A percentile compares a stretch with the other conserved stretches of the same genome.
These are phyloP conservation scores for Plagodis dolabraria DNA, from an alignment of 2,888 invertebrate species.

Conservation along the genomic window DNA sequence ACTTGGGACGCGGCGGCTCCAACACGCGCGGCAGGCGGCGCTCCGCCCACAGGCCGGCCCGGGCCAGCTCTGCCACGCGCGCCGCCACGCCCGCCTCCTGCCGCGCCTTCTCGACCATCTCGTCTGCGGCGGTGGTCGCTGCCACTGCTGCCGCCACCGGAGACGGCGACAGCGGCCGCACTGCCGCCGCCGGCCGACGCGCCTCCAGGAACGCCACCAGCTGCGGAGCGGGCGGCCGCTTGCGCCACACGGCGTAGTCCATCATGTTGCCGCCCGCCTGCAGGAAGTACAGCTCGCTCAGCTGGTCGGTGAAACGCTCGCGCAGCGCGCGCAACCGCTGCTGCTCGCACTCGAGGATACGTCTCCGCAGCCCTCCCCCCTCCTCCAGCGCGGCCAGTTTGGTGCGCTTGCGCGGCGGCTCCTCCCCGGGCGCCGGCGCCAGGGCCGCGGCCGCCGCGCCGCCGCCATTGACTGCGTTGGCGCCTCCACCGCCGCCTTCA, in stretches of 20 bases:
- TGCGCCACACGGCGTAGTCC: slow-evolving; percentile 94
- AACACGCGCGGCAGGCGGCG: slow-evolving; percentile 95
- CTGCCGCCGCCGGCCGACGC: slow-evolving; percentile 87
- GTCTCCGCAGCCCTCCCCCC: slow-evolving; percentile 82
- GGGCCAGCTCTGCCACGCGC: slow-evolving; percentile 95
- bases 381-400: slow-evolving; percentile 51
- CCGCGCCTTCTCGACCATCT: slow-evolving; percentile 74
- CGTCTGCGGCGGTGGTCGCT: slow-evolving; percentile 68
- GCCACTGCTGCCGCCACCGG: slow-evolving; percentile 62
- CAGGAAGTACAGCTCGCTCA: slow-evolving; percentile 94
- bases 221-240: slow-evolving; percentile 90
- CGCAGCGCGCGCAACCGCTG: slow-evolving; percentile 88
- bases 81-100: slow-evolving; percentile 97
- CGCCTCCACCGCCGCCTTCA: slow-evolving; percentile 48
- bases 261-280: slow-evolving; percentile 94
- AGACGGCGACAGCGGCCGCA: slow-evolving; percentile 62
- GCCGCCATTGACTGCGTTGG: slow-evolving; percentile 51
- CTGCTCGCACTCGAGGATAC: slow-evolving; percentile 89
- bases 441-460: slow-evolving; percentile 34
- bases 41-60: slow-evolving; percentile 98
- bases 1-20: slow-evolving; percentile 95
- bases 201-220: slow-evolving; percentile 91
- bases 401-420: slow-evolving; percentile 44
- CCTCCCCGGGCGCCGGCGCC: slow-evolving; percentile 44
- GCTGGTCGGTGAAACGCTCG: slow-evolving; percentile 89